Evolutionary conservation across 2,888 invertebrate genomes (phyloP).

Genomic region (Lissonota sp.): DNA sequence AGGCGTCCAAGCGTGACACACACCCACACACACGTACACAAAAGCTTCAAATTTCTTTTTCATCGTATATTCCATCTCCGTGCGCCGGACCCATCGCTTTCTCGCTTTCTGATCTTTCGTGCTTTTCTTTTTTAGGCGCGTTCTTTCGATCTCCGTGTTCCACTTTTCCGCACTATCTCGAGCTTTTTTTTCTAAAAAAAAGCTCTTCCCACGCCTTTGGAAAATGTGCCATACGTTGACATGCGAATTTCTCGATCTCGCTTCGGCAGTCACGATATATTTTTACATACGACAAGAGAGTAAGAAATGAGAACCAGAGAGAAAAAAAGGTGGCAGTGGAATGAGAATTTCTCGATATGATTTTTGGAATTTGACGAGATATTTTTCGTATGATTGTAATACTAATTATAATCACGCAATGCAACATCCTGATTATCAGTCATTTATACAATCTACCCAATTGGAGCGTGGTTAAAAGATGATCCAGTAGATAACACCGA

Average conservation of each 20-base stretch:
- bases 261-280: conserved; percentile 48
- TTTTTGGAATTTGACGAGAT: no score
- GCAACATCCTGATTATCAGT: no score
- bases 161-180: conserved; percentile 1
- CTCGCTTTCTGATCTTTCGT: conserved; percentile 26
- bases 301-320: background rate
- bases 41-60: conserved; percentile 55
- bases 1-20: conserved; percentile 66
- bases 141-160: conserved; percentile 67
- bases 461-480: no score
- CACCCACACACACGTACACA: conserved; percentile 21
- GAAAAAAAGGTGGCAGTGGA: background rate
- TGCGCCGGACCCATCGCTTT: conserved; percentile 41
- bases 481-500: no score
- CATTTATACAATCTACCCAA: no score
- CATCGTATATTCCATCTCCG: conserved; percentile 43
- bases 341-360: background rate
- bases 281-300: background rate
- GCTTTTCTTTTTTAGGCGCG: conserved; percentile 32
- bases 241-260: conserved; percentile 53
- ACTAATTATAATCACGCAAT: no score
- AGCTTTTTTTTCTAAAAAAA: conserved; percentile 21
- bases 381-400: no score
- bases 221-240: conserved; percentile 44
- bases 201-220: conserved; percentile 28